Conservation (phyloP, 2,888 invertebrate species). For the Lottia gigantea region DNA sequence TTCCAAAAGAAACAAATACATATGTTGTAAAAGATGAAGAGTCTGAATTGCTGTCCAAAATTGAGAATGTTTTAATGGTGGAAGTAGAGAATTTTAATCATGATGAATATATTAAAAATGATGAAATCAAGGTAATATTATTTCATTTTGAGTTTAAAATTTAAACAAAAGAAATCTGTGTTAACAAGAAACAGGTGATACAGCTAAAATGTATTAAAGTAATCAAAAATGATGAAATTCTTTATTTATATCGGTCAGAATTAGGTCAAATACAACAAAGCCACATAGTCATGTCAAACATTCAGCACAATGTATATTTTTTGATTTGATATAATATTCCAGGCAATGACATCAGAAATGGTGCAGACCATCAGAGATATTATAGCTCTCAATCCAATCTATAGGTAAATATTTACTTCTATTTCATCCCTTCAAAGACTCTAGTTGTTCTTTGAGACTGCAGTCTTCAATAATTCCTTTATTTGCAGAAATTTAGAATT, state of each 20-base stretch:
- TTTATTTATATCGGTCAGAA: constrained; percentile 12
- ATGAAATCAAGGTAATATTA: constrained; percentile 84
- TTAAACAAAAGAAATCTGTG: no score
- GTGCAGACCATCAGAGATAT: constrained; percentile 98
- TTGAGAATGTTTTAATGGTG: constrained; percentile 79
- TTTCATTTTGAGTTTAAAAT: no score
- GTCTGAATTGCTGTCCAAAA: background rate
- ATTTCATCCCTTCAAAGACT: no score
- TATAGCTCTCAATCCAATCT: constrained; percentile 93
- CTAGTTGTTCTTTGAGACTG: no score
- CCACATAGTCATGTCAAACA: no score
- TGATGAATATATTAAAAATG: constrained; percentile 88
- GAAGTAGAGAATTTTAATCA: constrained; percentile 93
- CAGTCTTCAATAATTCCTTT: no score
- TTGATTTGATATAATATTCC: constrained; percentile 27
- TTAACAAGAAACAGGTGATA: no score
- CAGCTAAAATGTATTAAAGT: no score
- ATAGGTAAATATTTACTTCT: constrained; percentile 69
- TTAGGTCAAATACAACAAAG: no score
- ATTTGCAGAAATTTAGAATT: no score
- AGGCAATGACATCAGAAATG: constrained; percentile 93
- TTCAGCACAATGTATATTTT: no score
- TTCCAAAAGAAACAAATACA: constrained; percentile 11
- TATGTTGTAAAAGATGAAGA: constrained; percentile 13
- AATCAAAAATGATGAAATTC: background rate